Base-by-base conservation (phyloP, 2,888 invertebrate species). In the Dascillus cervinus region DNA sequence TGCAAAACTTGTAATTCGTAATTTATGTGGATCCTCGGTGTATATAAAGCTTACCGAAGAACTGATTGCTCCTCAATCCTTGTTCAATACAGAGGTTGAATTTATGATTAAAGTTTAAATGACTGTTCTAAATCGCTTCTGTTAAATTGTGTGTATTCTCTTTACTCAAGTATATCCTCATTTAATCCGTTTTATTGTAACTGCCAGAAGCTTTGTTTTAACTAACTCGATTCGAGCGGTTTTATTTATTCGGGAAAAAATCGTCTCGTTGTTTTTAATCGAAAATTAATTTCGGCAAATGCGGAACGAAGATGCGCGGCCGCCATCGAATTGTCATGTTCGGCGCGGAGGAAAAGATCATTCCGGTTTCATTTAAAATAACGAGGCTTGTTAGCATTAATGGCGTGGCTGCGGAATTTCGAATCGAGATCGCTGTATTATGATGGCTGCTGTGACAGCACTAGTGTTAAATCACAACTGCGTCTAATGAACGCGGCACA, bases 101-200 rank as follows among this genome's bases (percentile, higher is more conserved):
- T 60, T 59, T 60, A 59, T 58, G 54, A 56, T 56, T 54, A 54
- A 60, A 60, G 55, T 60, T 60, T 53, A 52, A 56, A 57, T 50
- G 58, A 59, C 57, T 58, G 58, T 58, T 57, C 56, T 49, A 52
- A 60, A 57, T 60, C 58, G 53, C 58, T 60, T 56, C 53, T 43
- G 50, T 55, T 52, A 57, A 60, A 60, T 58, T 58, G 59, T 58
- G 56, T 52, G 55, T 58, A 57, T 58, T 59, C 58, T 56, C 58
- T 56, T 58, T 56, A 59, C 56, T 57, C 56, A 52, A 53, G 54
- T 56, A 53, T 53, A 56, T 54, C 53, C 56, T 48, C 50, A 49
- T 58, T 58, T 60, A 59, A 59, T 58, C 58, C 55, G 53, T 49
- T 58, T 58, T 55, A 59, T 56, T 55, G 57, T 56, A 59, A 60